phyloP scores from a whole-genome alignment of 2,888 invertebrate species.

The Drosophila acutilabella region DNA sequence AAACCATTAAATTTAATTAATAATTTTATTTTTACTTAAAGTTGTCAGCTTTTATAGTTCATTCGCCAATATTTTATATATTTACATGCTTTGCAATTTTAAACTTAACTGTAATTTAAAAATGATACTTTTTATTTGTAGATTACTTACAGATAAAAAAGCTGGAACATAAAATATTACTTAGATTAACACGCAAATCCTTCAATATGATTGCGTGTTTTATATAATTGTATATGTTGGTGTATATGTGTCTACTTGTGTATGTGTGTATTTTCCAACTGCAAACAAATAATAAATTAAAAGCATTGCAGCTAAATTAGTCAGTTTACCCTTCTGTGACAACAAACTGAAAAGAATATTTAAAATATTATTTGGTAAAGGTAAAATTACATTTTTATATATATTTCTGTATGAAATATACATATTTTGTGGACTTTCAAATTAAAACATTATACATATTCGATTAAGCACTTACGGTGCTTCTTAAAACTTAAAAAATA shows the following conservation, averaged over 20 bases:
- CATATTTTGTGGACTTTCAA: too few relatives aligned
- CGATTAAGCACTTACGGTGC: background rate
- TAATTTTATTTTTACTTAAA: too few relatives aligned
- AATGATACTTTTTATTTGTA: background rate
- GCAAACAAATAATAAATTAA: constrained; percentile 5
- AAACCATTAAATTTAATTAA: too few relatives aligned
- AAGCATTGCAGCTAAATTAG: background rate
- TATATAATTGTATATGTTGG: too few relatives aligned
- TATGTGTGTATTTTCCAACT: background rate
- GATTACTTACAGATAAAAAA: constrained; percentile 22
- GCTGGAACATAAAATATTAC: constrained; percentile 55
- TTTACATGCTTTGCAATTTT: too few relatives aligned
- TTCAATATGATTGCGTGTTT: background rate
- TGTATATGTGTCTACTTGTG: background rate
- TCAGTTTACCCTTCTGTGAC: background rate
- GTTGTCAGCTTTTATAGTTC: too few relatives aligned
- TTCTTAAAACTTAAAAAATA: too few relatives aligned
- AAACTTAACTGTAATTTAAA: background rate
- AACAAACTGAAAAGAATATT: background rate
- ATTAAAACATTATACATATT: too few relatives aligned
- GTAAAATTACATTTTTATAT: too few relatives aligned
- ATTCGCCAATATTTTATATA: too few relatives aligned
- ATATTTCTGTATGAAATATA: too few relatives aligned
- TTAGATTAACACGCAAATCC: constrained; percentile 46
- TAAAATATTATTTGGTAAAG: background rate